These are phyloP conservation scores for Nomada fabriciana DNA, from an alignment of 2,888 invertebrate genomes.

Conservation along the genomic window DNA sequence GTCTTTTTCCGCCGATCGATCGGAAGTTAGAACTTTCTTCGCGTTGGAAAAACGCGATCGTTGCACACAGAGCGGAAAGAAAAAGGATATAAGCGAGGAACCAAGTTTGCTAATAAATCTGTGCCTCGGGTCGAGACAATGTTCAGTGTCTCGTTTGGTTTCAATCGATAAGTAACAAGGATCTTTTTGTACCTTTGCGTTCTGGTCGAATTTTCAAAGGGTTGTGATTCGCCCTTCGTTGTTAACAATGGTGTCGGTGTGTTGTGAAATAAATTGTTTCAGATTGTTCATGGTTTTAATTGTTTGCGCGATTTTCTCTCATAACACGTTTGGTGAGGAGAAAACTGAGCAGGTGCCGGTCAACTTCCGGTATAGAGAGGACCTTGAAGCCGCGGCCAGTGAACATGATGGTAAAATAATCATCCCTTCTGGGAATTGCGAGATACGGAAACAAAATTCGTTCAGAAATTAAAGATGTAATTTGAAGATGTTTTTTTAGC, in stretches of 20 bases:
- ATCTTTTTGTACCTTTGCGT: no score
- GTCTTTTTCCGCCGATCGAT: constrained; percentile 39
- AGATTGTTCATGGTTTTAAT: constrained; percentile 19
- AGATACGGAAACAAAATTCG: no score
- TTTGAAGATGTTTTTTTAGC: no score
- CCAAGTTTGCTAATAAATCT: constrained; percentile 51
- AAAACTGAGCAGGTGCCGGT: constrained; percentile 68
- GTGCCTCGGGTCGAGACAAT: constrained; percentile 11
- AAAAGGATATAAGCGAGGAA: constrained; percentile 39
- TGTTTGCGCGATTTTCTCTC: constrained; percentile 18
- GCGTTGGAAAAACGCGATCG: constrained; percentile 39
- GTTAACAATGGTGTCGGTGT: constrained; percentile 4
- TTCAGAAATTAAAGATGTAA: no score
- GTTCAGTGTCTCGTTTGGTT: constrained; percentile 47
- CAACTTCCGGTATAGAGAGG: constrained; percentile 69
- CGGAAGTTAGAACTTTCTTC: constrained; percentile 57
- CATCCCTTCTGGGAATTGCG: neutral
- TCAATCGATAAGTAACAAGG: neutral
- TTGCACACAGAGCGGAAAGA: constrained; percentile 13
- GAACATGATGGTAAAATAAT: constrained; percentile 40
- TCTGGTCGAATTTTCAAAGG: neutral
- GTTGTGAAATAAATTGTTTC: neutral
- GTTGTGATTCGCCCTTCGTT: neutral
- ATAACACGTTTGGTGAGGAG: constrained; percentile 31
- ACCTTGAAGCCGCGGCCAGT: constrained; percentile 74